Conservation (phyloP, 2,797 vertebrate species). For the Anguilla megastoma region DNA sequence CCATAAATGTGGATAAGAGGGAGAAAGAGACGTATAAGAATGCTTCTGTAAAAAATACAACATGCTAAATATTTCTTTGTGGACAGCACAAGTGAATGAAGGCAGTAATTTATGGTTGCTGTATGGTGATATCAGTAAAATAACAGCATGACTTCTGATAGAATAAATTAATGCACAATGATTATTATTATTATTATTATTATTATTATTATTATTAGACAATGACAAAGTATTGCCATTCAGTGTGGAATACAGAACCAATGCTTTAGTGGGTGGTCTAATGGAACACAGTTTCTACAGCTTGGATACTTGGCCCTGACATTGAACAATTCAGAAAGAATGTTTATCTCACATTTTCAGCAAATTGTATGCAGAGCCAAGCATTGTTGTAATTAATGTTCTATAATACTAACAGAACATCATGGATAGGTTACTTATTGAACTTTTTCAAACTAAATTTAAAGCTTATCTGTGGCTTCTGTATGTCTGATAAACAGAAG, state of each 20-base stretch:
- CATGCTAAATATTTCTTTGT: neutral
- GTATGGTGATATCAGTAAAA: neutral
- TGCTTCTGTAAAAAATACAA: neutral
- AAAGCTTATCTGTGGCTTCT: neutral
- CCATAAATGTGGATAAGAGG: neutral
- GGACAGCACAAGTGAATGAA: neutral
- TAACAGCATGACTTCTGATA: too few relatives aligned
- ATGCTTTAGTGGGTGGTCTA: too few relatives aligned
- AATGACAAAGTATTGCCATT: neutral
- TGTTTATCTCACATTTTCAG: neutral
- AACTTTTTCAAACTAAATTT: slow-evolving; percentile 23
- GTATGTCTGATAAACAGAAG: slow-evolving; percentile 30
- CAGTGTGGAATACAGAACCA: too few relatives aligned
- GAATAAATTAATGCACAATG: too few relatives aligned
- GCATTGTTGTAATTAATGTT: slow-evolving; percentile 51
- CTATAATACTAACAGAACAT: slow-evolving; percentile 40
- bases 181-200: too few relatives aligned
- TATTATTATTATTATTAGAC: too few relatives aligned
- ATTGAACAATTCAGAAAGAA: neutral
- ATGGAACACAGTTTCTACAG: too few relatives aligned
- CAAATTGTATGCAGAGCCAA: neutral
- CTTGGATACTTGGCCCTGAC: too few relatives aligned
- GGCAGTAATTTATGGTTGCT: neutral
- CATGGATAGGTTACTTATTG: neutral
- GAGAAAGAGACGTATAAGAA: neutral